These are phyloP conservation scores for Drosophila orena DNA, from an alignment of 1,140 invertebrate species.

Conservation along the genomic window DNA sequence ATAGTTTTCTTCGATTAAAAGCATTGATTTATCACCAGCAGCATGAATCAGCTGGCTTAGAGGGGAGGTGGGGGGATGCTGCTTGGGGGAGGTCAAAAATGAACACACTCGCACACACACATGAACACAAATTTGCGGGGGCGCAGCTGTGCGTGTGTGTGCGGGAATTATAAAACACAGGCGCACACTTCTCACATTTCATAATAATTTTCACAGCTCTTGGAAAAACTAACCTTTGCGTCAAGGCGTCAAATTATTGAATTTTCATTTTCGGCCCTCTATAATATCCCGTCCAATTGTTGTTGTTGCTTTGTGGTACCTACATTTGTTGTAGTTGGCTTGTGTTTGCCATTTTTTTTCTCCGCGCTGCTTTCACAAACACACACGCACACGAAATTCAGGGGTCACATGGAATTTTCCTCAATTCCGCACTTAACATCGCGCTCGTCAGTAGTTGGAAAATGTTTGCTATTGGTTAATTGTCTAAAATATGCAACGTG, in stretches of 20 bases:
- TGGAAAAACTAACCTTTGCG: constrained; percentile 61
- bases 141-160: constrained; percentile 39
- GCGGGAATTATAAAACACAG: constrained; percentile 67
- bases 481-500: constrained; percentile 30
- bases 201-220: constrained; percentile 47
- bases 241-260: constrained; percentile 66
- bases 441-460: constrained; percentile 50
- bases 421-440: constrained; percentile 25
- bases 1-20: constrained; percentile 7
- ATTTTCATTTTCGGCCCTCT: constrained; percentile 65
- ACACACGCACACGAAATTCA: constrained; percentile 39
- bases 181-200: constrained; percentile 60
- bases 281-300: constrained; percentile 33
- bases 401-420: constrained; percentile 57
- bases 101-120: constrained; percentile 19
- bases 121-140: constrained; percentile 43
- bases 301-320: constrained; percentile 49
- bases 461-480: constrained; percentile 27
- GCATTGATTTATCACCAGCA: constrained; percentile 46
- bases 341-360: constrained; percentile 77
- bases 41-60: constrained; percentile 69
- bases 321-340: constrained; percentile 75
- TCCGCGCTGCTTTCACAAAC: constrained; percentile 65
- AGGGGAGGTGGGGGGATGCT: constrained; percentile 17
- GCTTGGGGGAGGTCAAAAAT: constrained; percentile 72